A percentile compares a stretch with the other conserved stretches of the same genome.
phyloP scores from a whole-genome alignment of 1,140 invertebrate genomes.

The Venustaconcha ellipsiformis region DNA sequence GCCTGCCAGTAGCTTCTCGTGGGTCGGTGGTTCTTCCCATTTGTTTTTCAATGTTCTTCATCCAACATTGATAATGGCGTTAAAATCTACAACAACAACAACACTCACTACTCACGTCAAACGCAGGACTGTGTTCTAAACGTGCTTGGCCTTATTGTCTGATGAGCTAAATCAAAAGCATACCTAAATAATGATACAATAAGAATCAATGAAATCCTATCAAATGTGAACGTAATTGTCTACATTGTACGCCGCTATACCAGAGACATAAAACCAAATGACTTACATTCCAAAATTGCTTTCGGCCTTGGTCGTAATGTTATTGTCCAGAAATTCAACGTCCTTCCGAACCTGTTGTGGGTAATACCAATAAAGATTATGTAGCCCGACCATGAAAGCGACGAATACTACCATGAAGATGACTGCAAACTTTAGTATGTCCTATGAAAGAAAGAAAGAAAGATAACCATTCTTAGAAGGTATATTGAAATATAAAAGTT shows the following conservation, averaged over 20 bases:
- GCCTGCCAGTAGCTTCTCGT: too few relatives aligned
- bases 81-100: not conserved
- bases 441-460: constrained; percentile 74
- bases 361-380: constrained; percentile 96
- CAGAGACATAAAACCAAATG: not conserved
- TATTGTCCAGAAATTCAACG: constrained; percentile 50
- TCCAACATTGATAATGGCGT: not conserved
- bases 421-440: constrained; percentile 96
- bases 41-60: too few relatives aligned
- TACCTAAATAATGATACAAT: not conserved
- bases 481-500: not conserved
- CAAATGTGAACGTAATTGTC: too few relatives aligned
- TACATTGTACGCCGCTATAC: not conserved
- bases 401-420: constrained; percentile 93
- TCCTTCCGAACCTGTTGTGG: constrained; percentile 85
- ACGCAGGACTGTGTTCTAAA: not conserved
- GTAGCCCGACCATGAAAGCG: constrained; percentile 94
- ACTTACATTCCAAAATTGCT: constrained; percentile 62
- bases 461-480: constrained; percentile 56
- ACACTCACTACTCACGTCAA: not conserved
- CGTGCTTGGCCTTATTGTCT: not conserved
- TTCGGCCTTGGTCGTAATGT: constrained; percentile 52
- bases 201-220: not conserved
- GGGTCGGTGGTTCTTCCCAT: too few relatives aligned
- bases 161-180: not conserved